Percentiles rank a stretch among this genome's conserved stretches.
phyloP scores from a whole-genome alignment of 2,797 vertebrate genomes.

The Acipenser ruthenus region DNA sequence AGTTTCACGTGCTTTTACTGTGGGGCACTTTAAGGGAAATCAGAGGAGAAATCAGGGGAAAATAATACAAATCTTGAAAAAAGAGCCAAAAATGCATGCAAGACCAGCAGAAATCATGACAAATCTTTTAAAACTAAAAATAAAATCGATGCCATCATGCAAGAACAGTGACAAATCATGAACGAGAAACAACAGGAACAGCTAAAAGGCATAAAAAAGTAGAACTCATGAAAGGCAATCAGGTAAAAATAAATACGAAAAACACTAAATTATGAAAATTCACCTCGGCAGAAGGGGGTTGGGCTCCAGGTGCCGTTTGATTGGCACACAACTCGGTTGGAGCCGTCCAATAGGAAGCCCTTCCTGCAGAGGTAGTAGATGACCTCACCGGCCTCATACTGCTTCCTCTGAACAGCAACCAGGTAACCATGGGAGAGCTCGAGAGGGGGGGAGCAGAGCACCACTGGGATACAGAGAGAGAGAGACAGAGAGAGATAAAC shows the following conservation, averaged over 20 bases:
- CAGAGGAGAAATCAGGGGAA: too few species aligned
- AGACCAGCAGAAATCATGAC: too few species aligned
- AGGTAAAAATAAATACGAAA: too few species aligned
- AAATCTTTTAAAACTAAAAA: too few species aligned
- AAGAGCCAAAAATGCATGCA: too few species aligned
- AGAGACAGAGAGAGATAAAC: too few species aligned
- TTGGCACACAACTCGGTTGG: conserved; percentile 61
- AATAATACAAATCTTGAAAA: too few species aligned
- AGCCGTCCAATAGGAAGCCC: conserved; percentile 64
- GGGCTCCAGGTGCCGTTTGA: conserved; percentile 64
- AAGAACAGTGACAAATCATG: too few species aligned
- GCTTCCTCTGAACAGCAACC: conserved; percentile 65
- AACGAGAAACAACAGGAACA: background rate
- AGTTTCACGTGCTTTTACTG: too few species aligned
- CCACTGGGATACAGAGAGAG: conserved; percentile 35
- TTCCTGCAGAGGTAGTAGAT: conserved; percentile 74
- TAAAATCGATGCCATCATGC: too few species aligned
- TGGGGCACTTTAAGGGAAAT: too few species aligned
- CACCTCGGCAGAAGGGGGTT: conserved; percentile 63
- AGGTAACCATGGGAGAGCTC: conserved; percentile 62
- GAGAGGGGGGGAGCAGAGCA: conserved; percentile 57
- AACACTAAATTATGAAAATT: conserved; percentile 1
- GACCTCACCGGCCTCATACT: conserved; percentile 64
- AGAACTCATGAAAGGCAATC: background rate
- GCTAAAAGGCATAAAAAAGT: background rate